phyloP scores from a whole-genome alignment of 2,797 vertebrate genomes.

The Oreochromis mossambicus region DNA sequence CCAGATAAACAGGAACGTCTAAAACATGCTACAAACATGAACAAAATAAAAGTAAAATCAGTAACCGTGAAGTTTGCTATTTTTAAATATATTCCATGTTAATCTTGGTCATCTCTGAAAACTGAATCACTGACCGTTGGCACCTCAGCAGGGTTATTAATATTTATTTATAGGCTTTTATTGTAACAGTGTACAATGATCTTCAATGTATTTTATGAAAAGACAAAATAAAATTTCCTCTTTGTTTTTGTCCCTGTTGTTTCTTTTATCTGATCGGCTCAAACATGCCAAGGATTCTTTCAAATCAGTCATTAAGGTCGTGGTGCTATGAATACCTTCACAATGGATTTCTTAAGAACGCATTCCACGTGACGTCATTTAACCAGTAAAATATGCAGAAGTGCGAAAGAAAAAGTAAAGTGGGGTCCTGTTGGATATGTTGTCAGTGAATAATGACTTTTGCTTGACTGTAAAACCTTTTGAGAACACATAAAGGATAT shows the following conservation, averaged over 20 bases:
- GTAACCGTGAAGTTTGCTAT: rapidly evolving
- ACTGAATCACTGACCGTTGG: neutral
- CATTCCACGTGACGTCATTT: rapidly evolving
- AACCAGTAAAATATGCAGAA: neutral
- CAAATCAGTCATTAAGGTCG: neutral
- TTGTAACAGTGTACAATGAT: neutral
- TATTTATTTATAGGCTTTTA: neutral
- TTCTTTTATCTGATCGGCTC: neutral
- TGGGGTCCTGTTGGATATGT: neutral
- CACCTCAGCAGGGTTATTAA: neutral
- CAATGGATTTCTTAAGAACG: neutral
- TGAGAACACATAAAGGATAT: neutral
- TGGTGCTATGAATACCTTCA: neutral
- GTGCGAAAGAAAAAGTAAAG: neutral
- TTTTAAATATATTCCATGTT: neutral
- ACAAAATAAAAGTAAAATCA: neutral
- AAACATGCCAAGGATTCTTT: neutral
- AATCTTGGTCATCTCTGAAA: neutral
- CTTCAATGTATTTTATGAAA: neutral
- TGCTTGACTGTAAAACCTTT: neutral
- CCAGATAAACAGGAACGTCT: neutral
- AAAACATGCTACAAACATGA: neutral
- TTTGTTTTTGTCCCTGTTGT: neutral
- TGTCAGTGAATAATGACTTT: neutral
- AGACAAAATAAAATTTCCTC: neutral